phyloP scores from a whole-genome alignment of 2,888 invertebrate genomes.

The Calliphora vomitoria region DNA sequence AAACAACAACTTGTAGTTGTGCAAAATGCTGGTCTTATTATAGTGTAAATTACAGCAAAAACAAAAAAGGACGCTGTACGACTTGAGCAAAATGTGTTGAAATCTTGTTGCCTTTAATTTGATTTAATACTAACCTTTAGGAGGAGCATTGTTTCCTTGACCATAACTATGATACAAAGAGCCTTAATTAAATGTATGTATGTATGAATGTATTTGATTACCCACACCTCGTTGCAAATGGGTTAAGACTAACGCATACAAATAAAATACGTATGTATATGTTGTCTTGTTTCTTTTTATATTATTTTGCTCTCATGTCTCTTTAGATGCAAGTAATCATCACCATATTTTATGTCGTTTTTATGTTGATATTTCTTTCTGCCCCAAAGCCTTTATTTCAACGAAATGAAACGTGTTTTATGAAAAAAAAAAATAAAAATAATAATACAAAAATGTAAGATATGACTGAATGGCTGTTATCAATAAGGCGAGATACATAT shows the following conservation, averaged over 20 bases:
- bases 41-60: conserved; percentile 4
- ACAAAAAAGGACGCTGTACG: neutral
- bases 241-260: conserved; percentile 57
- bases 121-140: neutral
- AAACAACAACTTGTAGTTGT: neutral
- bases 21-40: neutral
- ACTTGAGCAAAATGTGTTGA: neutral
- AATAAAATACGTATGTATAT: conserved; percentile 19
- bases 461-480: conserved; percentile 62
- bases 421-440: conserved; percentile 9
- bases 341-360: conserved; percentile 66
- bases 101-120: neutral
- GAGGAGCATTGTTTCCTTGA: neutral
- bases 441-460: conserved; percentile 23
- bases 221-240: conserved; percentile 37
- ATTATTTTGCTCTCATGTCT: conserved; percentile 52
- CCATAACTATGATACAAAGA: neutral
- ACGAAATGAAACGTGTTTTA: conserved; percentile 70
- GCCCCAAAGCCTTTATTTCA: conserved; percentile 61
- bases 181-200: conserved; percentile 10
- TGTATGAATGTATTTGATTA: neutral
- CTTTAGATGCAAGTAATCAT: conserved; percentile 62
- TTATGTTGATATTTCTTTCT: conserved; percentile 59
- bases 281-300: neutral
- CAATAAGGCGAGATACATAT: conserved; percentile 73